Evolutionary conservation across 1,140 invertebrate genomes (phyloP).

Genomic region (Apis laboriosa): DNA sequence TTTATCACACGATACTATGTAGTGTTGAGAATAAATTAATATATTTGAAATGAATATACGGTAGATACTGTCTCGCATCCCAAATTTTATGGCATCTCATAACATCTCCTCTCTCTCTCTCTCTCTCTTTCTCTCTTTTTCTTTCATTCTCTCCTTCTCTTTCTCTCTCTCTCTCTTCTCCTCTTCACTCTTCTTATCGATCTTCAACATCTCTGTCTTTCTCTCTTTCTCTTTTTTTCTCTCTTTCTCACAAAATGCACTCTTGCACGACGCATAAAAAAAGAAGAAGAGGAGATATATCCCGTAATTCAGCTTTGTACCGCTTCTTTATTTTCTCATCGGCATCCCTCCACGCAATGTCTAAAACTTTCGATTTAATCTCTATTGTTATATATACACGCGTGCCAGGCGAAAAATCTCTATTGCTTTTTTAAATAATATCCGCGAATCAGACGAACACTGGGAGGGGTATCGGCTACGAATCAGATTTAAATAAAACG

Average conservation of each 20-base stretch:
- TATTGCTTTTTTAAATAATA: conserved; percentile 77
- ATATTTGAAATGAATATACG: conserved; percentile 81
- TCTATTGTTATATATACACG: conserved; percentile 69
- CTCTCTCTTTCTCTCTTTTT: conserved; percentile 50
- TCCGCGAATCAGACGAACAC: conserved; percentile 74
- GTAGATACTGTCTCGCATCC: conserved; percentile 78
- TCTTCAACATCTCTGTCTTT: neutral
- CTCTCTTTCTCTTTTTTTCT: conserved; percentile 14
- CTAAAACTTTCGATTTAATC: conserved; percentile 52
- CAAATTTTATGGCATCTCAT: conserved; percentile 73
- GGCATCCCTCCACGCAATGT: conserved; percentile 16
- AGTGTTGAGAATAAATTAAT: conserved; percentile 81
- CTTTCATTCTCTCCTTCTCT: neutral
- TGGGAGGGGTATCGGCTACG: conserved; percentile 69
- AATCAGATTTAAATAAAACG: conserved; percentile 76
- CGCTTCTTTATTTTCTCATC: neutral
- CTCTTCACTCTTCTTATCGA: conserved; percentile 60
- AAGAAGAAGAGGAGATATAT: neutral
- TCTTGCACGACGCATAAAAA: neutral
- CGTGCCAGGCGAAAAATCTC: conserved; percentile 64
- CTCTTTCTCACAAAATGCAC: neutral
- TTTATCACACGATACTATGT: conserved; percentile 59
- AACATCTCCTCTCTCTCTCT: conserved; percentile 37
- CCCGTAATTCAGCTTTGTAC: conserved; percentile 41
- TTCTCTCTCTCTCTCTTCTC: conserved; percentile 38